Conservation (phyloP, 2,113 vertebrate genomes). For the Galeopterus variegatus region DNA sequence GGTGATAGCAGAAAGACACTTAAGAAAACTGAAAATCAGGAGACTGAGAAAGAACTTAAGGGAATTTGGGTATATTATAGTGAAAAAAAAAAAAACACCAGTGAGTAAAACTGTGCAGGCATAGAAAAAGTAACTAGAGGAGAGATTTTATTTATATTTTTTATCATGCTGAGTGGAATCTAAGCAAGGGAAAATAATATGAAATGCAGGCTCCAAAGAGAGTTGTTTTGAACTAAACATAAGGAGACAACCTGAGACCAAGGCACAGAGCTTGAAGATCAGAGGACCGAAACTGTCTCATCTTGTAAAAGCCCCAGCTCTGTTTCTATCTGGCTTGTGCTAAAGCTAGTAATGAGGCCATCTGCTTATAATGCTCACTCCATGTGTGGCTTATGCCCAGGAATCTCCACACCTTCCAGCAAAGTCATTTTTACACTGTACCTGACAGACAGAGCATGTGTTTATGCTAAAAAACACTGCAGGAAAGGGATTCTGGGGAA, state of each 20-base stretch:
- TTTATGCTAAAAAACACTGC: slow-evolving; percentile 81
- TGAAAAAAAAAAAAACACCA: slow-evolving; percentile 51
- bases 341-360: slow-evolving; percentile 80
- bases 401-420: slow-evolving; percentile 80
- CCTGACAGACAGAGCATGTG: slow-evolving; percentile 85
- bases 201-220: slow-evolving; percentile 30
- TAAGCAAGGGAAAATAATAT: neutral
- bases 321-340: slow-evolving; percentile 57
- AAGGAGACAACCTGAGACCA: slow-evolving; percentile 6
- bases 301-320: slow-evolving; percentile 37
- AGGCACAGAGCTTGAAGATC: neutral
- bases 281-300: neutral
- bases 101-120: neutral
- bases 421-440: slow-evolving; percentile 83
- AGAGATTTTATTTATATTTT: slow-evolving; percentile 6
- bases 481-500: slow-evolving; percentile 44
- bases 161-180: neutral
- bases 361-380: slow-evolving; percentile 77
- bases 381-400: slow-evolving; percentile 73
- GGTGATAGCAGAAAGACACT: neutral
- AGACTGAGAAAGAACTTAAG: neutral
- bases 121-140: neutral
- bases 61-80: neutral
- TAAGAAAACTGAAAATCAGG: slow-evolving; percentile 7
- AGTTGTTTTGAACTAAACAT: slow-evolving; percentile 26